Conservation (phyloP, 2,113 vertebrate species). For the Gulo gulo region DNA sequence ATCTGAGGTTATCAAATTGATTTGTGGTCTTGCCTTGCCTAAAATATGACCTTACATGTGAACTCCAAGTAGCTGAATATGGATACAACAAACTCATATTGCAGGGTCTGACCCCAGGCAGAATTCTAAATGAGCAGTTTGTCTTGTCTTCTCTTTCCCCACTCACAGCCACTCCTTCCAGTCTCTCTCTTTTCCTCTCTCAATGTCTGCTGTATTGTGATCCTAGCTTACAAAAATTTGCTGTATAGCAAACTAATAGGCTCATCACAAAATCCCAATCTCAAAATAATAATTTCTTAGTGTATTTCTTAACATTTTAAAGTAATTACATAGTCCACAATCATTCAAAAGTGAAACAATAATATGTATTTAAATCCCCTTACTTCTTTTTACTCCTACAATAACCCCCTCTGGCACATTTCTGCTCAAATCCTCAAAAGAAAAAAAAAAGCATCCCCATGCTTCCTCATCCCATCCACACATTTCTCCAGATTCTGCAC, state of each 20-base stretch:
- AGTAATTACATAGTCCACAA: neutral
- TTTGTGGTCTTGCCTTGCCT: constrained; percentile 10
- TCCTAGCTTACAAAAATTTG: neutral
- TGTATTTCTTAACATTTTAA: constrained; percentile 10
- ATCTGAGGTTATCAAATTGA: constrained; percentile 33
- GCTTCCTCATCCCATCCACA: neutral
- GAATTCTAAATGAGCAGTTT: constrained; percentile 18
- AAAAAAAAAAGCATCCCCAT: neutral
- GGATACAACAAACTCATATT: neutral
- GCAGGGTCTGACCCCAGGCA: neutral
- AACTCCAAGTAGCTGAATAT: neutral
- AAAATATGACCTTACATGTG: constrained; percentile 13
- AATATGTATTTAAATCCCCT: neutral
- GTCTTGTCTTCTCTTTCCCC: neutral
- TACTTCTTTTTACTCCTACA: neutral
- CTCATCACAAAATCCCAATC: neutral
- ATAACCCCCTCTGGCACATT: neutral
- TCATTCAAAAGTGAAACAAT: neutral
- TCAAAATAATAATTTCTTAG: neutral
- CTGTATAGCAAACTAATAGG: neutral
- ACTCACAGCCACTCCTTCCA: neutral
- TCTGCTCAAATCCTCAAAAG: neutral
- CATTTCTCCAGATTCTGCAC: neutral
- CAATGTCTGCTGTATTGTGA: neutral
- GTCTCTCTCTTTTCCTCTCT: neutral